Percentiles rank a stretch among this genome's conserved stretches.
These are phyloP conservation scores for Pseudococcus longispinus DNA, from an alignment of 2,888 invertebrate genomes.

Conservation along the genomic window DNA sequence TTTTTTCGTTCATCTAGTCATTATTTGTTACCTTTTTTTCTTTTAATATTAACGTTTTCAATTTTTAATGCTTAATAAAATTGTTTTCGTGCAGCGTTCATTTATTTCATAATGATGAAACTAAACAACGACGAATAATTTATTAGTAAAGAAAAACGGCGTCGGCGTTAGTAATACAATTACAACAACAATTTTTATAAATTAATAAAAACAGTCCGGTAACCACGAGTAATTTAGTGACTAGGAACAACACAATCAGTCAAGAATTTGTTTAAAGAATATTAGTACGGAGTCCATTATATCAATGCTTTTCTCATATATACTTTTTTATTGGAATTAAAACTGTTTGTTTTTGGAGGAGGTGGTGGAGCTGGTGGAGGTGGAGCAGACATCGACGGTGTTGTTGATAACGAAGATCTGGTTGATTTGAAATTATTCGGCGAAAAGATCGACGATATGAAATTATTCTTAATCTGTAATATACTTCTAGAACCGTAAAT, in stretches of 20 bases:
- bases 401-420: background rate
- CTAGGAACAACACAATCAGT: background rate
- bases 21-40: conserved; percentile 45
- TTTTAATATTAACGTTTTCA: conserved; percentile 39
- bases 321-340: background rate
- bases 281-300: background rate
- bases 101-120: background rate
- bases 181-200: background rate
- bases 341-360: background rate
- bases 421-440: background rate
- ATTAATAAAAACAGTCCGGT: background rate
- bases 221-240: background rate
- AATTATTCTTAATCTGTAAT: background rate
- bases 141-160: background rate
- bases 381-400: background rate
- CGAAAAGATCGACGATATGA: background rate
- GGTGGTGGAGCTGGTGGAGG: conserved; percentile 7
- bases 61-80: conserved; percentile 51
- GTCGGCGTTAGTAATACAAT: background rate
- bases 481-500: conserved; percentile 57
- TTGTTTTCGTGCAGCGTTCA: conserved; percentile 25
- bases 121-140: background rate
- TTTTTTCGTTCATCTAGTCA: conserved; percentile 44
- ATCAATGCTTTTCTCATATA: conserved; percentile 42
- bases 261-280: background rate